A percentile compares a stretch with the other conserved stretches of the same genome.
Conservation (phyloP, 2,113 vertebrate genomes). For the Grantiella picta region DNA sequence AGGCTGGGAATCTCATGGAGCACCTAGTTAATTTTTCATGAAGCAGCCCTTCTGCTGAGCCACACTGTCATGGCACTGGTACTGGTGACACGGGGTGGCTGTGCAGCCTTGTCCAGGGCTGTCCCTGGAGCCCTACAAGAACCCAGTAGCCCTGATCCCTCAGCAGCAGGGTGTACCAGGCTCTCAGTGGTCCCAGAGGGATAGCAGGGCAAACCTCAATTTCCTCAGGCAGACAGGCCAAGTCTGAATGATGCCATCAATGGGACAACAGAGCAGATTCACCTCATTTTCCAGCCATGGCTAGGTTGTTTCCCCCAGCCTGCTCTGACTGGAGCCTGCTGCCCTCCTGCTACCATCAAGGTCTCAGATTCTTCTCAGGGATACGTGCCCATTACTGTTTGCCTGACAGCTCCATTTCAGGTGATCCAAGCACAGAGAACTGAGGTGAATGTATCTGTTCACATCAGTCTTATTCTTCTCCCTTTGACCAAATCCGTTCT, state of each 20-base stretch:
- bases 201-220: not conserved
- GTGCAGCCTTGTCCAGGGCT: not conserved
- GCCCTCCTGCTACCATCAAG: not conserved
- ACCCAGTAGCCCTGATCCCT: not conserved
- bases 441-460: not conserved
- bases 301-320: rapidly evolving
- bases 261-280: not conserved
- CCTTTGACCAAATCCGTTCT: not conserved
- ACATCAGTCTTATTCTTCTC: not conserved
- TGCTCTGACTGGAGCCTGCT: not conserved
- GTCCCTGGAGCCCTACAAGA: rapidly evolving
- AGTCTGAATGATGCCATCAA: rapidly evolving
- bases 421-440: not conserved
- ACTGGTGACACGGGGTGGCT: not conserved
- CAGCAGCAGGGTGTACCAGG: not conserved
- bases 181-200: not conserved
- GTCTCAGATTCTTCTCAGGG: rapidly evolving
- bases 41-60: rapidly evolving
- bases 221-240: not conserved
- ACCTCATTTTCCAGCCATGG: rapidly evolving
- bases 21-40: not conserved
- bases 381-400: rapidly evolving
- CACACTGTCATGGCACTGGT: rapidly evolving
- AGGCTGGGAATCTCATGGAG: not conserved
- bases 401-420: not conserved